Evolutionary conservation across 2,888 invertebrate species (phyloP).

Genomic region (Acrobasis suavella): DNA sequence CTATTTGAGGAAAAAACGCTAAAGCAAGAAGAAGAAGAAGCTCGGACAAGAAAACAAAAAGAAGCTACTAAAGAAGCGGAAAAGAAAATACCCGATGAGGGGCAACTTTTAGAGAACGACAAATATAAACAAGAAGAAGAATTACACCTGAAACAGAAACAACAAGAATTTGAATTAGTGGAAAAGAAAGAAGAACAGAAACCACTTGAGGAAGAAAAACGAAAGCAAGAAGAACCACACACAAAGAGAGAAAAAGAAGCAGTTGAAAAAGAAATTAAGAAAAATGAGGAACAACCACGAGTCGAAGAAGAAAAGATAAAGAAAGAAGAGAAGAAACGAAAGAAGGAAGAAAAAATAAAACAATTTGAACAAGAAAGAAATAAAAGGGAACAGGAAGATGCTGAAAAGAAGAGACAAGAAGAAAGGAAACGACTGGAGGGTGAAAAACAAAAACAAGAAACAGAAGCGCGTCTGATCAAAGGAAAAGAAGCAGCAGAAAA

Average conservation of each 20-base stretch:
- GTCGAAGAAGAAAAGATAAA: conserved; percentile 15
- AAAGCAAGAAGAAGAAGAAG: conserved; percentile 17
- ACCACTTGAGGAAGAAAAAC: conserved; percentile 14
- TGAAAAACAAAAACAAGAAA: conserved; percentile 24
- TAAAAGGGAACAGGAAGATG: conserved; percentile 26
- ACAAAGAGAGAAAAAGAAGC: conserved; percentile 35
- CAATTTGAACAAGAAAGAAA: conserved; percentile 28
- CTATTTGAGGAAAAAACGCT: conserved; percentile 10
- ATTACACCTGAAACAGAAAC: conserved; percentile 28
- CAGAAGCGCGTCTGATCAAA: neutral
- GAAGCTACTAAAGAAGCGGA: conserved; percentile 8
- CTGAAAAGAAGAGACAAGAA: conserved; percentile 16
- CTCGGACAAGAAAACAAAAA: conserved; percentile 12
- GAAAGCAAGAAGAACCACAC: conserved; percentile 25
- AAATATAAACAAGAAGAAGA: conserved; percentile 25
- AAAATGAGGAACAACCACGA: conserved; percentile 15
- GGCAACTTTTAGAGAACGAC: conserved; percentile 24
- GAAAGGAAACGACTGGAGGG: conserved; percentile 12
- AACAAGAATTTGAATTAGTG: conserved; percentile 26
- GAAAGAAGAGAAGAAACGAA: conserved; percentile 15
- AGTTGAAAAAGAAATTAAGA: conserved; percentile 14
- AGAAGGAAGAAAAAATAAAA: conserved; percentile 18
- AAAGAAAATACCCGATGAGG: neutral
- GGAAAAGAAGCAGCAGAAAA: too few species aligned
- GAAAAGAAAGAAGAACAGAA: conserved; percentile 7